phyloP scores from a whole-genome alignment of 2,797 vertebrate genomes.

The Ateles fusciceps region DNA sequence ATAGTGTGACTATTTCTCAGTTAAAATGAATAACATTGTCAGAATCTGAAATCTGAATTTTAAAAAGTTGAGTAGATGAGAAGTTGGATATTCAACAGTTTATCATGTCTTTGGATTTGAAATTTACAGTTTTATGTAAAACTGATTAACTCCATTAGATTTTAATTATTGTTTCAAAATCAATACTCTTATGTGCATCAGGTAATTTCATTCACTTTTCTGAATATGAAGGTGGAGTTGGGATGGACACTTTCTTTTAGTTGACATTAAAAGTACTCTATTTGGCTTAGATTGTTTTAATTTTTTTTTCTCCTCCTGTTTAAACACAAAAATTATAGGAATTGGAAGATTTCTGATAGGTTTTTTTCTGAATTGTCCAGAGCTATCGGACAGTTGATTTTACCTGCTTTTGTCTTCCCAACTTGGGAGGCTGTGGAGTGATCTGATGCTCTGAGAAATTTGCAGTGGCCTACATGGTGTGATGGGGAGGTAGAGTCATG shows the following conservation, averaged over 20 bases:
- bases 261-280: constrained; percentile 40
- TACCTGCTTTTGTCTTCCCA: not conserved
- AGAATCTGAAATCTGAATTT: constrained; percentile 74
- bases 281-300: not conserved
- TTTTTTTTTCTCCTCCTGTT: not conserved
- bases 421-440: not conserved
- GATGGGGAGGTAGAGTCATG: not conserved
- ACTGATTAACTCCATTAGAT: constrained; percentile 73
- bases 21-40: constrained; percentile 63
- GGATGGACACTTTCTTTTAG: constrained; percentile 4
- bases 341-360: not conserved
- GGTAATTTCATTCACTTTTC: constrained; percentile 51
- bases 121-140: constrained; percentile 75
- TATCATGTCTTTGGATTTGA: constrained; percentile 68
- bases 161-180: constrained; percentile 78
- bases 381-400: not conserved
- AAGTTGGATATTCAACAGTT: constrained; percentile 60
- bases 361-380: not conserved
- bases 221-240: constrained; percentile 40
- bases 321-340: not conserved
- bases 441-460: not conserved
- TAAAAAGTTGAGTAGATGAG: constrained; percentile 63
- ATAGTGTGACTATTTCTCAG: constrained; percentile 45
- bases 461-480: not conserved
- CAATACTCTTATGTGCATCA: constrained; percentile 10